Conservation (phyloP, 2,113 vertebrate species). For the Myxocyprinus asiaticus region DNA sequence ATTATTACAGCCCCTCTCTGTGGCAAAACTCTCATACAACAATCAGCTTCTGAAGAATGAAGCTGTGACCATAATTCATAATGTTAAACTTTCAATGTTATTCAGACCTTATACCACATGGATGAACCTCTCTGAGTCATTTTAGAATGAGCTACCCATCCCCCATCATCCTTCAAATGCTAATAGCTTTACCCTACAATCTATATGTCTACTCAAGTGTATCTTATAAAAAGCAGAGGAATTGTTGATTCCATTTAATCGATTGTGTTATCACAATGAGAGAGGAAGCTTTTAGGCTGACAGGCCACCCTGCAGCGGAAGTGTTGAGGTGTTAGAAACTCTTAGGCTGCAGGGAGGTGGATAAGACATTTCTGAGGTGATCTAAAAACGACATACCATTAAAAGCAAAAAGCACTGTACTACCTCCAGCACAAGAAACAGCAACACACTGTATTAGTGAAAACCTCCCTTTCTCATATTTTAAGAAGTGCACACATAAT, state of each 20-base stretch:
- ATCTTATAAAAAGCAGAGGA: constrained; percentile 46
- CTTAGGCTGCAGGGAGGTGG: background rate
- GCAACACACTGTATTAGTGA: background rate
- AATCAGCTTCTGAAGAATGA: background rate
- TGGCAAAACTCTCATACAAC: constrained; percentile 29
- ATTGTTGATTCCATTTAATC: constrained; percentile 33
- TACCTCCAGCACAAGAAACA: constrained; percentile 30
- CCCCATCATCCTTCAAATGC: background rate
- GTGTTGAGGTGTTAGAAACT: constrained; percentile 41
- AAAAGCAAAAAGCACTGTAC: constrained; percentile 47
- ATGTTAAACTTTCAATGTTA: background rate
- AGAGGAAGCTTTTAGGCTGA: constrained; percentile 51
- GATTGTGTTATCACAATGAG: constrained; percentile 44
- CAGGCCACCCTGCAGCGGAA: constrained; percentile 46
- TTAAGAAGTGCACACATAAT: constrained; percentile 16
- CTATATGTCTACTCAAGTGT: constrained; percentile 18
- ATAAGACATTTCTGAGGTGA: constrained; percentile 50
- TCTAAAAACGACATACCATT: constrained; percentile 56
- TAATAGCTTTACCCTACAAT: constrained; percentile 5
- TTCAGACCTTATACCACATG: background rate
- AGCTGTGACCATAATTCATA: background rate
- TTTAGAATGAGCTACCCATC: constrained; percentile 35
- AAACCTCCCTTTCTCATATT: constrained; percentile 12
- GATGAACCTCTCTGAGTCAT: background rate
- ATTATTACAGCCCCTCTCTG: constrained; percentile 26